Evolutionary conservation across 2,797 vertebrate species (phyloP).

Genomic region (Orientallactaga sibirica): DNA sequence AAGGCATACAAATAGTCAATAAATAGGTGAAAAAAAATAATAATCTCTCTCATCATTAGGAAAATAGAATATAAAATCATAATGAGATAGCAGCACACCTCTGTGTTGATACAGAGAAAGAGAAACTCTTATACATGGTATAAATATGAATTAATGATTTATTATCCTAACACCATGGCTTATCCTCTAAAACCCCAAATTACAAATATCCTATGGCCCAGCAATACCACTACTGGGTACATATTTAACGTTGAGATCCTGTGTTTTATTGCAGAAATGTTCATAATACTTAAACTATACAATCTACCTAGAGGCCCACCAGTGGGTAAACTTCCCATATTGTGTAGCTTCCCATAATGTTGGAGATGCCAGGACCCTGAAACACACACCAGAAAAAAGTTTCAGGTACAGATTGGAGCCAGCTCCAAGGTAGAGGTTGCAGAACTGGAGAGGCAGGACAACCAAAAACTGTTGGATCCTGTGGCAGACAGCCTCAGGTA

Average conservation of each 20-base stretch:
- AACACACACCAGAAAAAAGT: too few species aligned
- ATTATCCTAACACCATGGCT: not conserved
- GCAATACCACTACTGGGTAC: rapidly evolving
- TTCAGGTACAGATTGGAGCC: not conserved
- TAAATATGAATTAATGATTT: too few species aligned
- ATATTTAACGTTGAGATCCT: not conserved
- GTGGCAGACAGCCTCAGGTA: too few species aligned
- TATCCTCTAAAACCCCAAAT: not conserved
- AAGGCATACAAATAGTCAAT: not conserved
- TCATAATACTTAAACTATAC: not conserved
- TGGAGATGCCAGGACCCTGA: too few species aligned
- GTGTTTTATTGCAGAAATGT: not conserved
- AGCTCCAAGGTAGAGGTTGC: not conserved
- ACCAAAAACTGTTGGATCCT: too few species aligned
- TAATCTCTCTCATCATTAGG: not conserved
- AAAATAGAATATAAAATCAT: not conserved
- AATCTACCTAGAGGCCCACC: not conserved
- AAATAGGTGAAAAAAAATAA: not conserved
- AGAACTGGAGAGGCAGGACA: not conserved
- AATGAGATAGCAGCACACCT: not conserved
- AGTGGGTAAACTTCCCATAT: too few species aligned
- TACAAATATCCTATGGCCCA: rapidly evolving
- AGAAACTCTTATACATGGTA: not conserved
- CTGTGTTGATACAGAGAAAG: not conserved
- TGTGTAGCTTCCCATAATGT: too few species aligned